These are phyloP conservation scores for Pogonophryne albipinna DNA, from an alignment of 2,797 vertebrate genomes.

Conservation along the genomic window DNA sequence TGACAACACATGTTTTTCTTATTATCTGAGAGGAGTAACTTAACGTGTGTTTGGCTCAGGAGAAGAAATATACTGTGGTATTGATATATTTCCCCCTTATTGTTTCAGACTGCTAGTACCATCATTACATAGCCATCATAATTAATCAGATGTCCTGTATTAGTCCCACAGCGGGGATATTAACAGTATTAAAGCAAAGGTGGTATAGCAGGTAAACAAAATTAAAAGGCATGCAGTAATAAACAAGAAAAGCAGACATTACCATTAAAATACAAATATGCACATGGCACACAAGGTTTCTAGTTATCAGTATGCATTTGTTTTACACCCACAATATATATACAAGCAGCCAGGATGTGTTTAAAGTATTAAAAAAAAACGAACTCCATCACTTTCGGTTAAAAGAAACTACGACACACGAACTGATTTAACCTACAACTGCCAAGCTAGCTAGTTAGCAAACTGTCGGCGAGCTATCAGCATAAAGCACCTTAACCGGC, in stretches of 20 bases:
- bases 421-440: conserved; percentile 31
- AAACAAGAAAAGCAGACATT: too few species aligned
- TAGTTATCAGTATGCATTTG: conserved; percentile 8
- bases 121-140: too few species aligned
- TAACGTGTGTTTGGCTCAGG: not conserved
- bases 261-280: too few species aligned
- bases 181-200: too few species aligned
- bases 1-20: too few species aligned
- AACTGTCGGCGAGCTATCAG: conserved; percentile 23
- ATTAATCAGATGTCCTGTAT: too few species aligned
- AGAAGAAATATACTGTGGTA: too few species aligned
- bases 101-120: conserved; percentile 12
- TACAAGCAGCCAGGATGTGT: fast-evolving
- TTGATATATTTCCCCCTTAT: not conserved
- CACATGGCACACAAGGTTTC: too few species aligned
- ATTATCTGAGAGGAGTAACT: not conserved
- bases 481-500: conserved; percentile 26
- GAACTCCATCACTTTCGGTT: not conserved
- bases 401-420: conserved; percentile 2
- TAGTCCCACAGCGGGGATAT: too few species aligned
- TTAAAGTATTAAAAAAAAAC: not conserved
- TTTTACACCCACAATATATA: conserved; percentile 23
- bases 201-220: too few species aligned
- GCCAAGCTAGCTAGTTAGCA: conserved; percentile 28
- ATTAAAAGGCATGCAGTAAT: too few species aligned